These are phyloP conservation scores for Hirudinaria manillensis DNA, from an alignment of 2,888 invertebrate species.

Conservation along the genomic window DNA sequence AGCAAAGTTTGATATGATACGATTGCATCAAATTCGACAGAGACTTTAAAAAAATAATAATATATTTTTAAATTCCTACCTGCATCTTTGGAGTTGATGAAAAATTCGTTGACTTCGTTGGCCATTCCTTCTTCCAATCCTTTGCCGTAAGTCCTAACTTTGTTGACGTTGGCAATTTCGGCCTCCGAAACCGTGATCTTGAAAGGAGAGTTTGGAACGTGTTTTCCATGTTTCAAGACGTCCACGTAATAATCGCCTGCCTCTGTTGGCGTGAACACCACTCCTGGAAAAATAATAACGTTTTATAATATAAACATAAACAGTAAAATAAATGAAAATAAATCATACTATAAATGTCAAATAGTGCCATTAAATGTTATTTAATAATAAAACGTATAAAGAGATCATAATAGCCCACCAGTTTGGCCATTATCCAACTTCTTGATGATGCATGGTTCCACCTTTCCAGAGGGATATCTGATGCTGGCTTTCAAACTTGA, in stretches of 20 bases:
- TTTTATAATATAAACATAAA: not conserved
- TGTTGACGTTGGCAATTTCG: conserved; percentile 92
- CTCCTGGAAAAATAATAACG: conserved; percentile 59
- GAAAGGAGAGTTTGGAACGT: conserved; percentile 92
- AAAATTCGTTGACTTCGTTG: conserved; percentile 82
- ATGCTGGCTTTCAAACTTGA: conserved; percentile 76
- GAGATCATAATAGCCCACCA: conserved; percentile 53
- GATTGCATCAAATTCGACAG: not conserved
- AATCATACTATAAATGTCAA: not conserved
- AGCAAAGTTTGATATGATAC: not conserved
- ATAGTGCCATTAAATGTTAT: not conserved
- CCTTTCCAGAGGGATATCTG: conserved; percentile 84
- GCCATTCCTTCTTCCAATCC: conserved; percentile 86
- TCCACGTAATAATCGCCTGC: conserved; percentile 89
- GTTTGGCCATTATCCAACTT: conserved; percentile 89
- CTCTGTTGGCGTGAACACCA: conserved; percentile 92
- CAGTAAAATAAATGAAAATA: not conserved
- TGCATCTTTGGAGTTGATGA: conserved; percentile 89
- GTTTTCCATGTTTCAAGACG: conserved; percentile 73
- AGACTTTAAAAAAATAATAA: not conserved
- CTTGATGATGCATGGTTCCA: conserved; percentile 95
- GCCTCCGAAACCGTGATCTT: conserved; percentile 86
- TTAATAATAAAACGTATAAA: not conserved
- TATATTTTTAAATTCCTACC: conserved; percentile 58
- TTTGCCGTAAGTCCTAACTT: conserved; percentile 80